Percentiles rank a stretch among this genome's conserved stretches.
Conservation (phyloP, 2,888 invertebrate species). For the Calameuta filiformis region DNA sequence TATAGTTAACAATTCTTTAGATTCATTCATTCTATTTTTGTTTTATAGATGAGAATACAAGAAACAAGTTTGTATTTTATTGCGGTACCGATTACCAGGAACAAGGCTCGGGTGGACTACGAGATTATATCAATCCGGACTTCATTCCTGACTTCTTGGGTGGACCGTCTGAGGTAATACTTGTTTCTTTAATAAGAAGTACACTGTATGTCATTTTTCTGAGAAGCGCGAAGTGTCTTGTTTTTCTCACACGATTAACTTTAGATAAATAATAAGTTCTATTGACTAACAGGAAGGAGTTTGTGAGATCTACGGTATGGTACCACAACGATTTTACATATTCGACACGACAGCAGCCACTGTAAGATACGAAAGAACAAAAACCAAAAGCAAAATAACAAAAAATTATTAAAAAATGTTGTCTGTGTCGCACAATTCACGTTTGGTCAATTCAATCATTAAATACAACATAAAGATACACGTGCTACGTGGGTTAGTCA, state of each 20-base stretch:
- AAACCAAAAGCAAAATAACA: constrained; percentile 3
- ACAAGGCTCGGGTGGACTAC: constrained; percentile 81
- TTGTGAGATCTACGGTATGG: constrained; percentile 55
- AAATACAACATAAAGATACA: neutral
- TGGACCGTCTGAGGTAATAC: constrained; percentile 84
- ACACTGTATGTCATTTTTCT: neutral
- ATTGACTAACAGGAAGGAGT: constrained; percentile 57
- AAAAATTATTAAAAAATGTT: constrained; percentile 4
- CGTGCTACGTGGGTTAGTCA: neutral
- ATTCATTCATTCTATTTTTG: neutral
- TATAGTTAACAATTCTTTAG: neutral
- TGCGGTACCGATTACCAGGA: constrained; percentile 85
- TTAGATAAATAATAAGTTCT: constrained; percentile 27
- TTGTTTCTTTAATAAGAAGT: neutral
- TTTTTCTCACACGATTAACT: neutral
- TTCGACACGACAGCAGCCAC: constrained; percentile 54
- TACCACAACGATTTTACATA: constrained; percentile 64
- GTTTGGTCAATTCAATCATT: neutral
- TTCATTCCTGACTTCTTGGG: constrained; percentile 93
- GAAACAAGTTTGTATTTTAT: constrained; percentile 92
- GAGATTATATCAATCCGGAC: constrained; percentile 86
- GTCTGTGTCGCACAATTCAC: constrained; percentile 13
- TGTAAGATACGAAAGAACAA: constrained; percentile 46
- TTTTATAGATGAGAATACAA: constrained; percentile 85
- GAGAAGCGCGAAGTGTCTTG: neutral